These are phyloP conservation scores for Pipistrellus pygmaeus DNA, from an alignment of 2,797 vertebrate species.

Conservation along the genomic window DNA sequence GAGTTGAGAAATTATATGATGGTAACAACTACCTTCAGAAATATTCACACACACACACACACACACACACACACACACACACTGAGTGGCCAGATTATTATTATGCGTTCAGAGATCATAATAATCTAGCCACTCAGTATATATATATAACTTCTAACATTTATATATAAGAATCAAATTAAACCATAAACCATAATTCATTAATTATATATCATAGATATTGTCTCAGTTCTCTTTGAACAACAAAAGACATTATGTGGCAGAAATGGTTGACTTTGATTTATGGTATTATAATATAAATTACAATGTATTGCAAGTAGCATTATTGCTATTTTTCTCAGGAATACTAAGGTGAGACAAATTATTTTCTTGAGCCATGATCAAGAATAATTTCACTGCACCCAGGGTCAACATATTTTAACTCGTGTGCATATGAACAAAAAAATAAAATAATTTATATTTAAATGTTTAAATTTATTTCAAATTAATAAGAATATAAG, in stretches of 20 bases:
- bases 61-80: too few species aligned
- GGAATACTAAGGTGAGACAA: not conserved
- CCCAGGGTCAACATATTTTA: not conserved
- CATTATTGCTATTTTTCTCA: not conserved
- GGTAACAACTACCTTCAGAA: too few species aligned
- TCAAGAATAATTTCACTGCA: not conserved
- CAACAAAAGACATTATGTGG: not conserved
- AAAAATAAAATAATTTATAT: not conserved
- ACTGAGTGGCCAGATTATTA: too few species aligned
- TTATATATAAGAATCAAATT: not conserved
- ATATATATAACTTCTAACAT: too few species aligned
- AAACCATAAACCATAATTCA: not conserved
- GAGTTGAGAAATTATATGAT: too few species aligned
- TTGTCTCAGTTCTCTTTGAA: not conserved
- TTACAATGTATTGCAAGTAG: not conserved
- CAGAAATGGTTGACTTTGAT: not conserved
- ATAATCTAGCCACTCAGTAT: too few species aligned
- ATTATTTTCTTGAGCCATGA: not conserved
- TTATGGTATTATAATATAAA: not conserved
- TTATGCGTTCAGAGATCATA: too few species aligned
- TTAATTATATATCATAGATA: not conserved
- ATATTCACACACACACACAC: not conserved
- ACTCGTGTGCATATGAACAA: not conserved
- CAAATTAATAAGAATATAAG: not conserved
- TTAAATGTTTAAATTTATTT: not conserved